Evolutionary conservation across 2,113 vertebrate species (phyloP), one percentile per base, ranked within the genome.

Genomic region (Peromyscus maniculatus): DNA sequence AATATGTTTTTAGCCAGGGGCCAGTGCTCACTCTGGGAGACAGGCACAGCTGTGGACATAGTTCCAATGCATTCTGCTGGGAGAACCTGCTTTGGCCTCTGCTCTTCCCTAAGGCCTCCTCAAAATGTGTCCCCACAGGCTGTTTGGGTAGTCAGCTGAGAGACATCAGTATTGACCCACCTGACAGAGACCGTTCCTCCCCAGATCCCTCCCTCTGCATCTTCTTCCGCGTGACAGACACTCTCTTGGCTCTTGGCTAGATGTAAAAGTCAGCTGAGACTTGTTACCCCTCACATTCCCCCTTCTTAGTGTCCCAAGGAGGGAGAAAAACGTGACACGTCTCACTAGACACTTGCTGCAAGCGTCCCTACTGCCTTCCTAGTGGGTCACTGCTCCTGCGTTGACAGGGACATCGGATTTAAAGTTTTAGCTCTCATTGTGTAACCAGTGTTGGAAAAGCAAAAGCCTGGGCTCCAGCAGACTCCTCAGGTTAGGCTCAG

Each of bases 381-480:
- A 84, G n/a, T 96, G 87, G 78, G 26, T 31, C 59, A 46, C 83
- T 84, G 82, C n/a, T 64, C 57, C 36, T 46, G 59, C 31, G 39
- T 43, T 31, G 94, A 83, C 2, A 87, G 87, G 96, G 24, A 96
- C 82, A 97, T 95, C 94, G 98, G 97, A 93, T 97, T 95, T 96
- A 91, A 97, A 96, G 82, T 95, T 59, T 92, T 95, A 86, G 97
- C 88, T 97, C 96, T 96, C 95, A 95, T 92, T 94, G 87, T 55
- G 0, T 72, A 24, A 39, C 49, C 49, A 26, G 67, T 39, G 67
- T 8, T 39, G 3, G 19, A n/a, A 39, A 72, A 12, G 67, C 49
- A 55, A 55, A 55, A 16, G 11, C 2, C 43, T 1, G 46, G 84
- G 28, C 17, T 49, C 43, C 5, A 11, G 9, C 64, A 67, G 64